Base-by-base conservation (phyloP, 1,140 invertebrate genomes). In the Elysia chlorotica region DNA sequence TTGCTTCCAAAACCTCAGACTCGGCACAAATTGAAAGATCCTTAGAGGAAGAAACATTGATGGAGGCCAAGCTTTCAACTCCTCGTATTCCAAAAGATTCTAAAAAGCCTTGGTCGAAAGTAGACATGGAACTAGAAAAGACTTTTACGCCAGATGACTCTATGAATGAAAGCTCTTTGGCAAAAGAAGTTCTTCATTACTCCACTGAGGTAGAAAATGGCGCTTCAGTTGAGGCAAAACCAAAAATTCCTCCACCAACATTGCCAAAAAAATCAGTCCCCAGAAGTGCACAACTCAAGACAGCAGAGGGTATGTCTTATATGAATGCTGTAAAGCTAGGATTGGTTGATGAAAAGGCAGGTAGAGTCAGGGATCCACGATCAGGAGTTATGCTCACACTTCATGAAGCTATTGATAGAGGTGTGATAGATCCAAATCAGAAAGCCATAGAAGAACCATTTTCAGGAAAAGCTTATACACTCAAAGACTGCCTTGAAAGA, bases 301-400 rank as follows among this genome's bases (percentile, higher is more conserved):
- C 48, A 5, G 5, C 48, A 36, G 59, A 59, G 23, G 81, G 81
- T 30, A 68, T 85, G 66, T 85, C 83, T 2, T 87, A 83, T 74
- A 71, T 80, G 28, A 79, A 79, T 65, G 85, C 83, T 35, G 70
- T 83, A 23, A 84, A 96, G 84, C 89, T 93, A 77, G 92, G 93
- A 77, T 88, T 96, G 63, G 90, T 96, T 76, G 93, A 95, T 80
- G 91, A 92, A 61, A 90, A 91, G 31, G 82, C 81, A 68, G 92
- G 93, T 62, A 91, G 90, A 81, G 93, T 98, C 73, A 89, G 91
- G 38, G 95, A 96, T 82, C 94, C 95, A 0, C 90, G 92, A 66
- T 93, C 93, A 78, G 91, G 92, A 74, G 89, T 90, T 5, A 92
- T 92, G 78, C 87, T 96, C 25, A 92, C 92, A 71, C 91, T 98